Percentiles rank a stretch among this genome's conserved stretches.
phyloP scores from a whole-genome alignment of 1,140 invertebrate genomes.

The Saccostrea glomerata region DNA sequence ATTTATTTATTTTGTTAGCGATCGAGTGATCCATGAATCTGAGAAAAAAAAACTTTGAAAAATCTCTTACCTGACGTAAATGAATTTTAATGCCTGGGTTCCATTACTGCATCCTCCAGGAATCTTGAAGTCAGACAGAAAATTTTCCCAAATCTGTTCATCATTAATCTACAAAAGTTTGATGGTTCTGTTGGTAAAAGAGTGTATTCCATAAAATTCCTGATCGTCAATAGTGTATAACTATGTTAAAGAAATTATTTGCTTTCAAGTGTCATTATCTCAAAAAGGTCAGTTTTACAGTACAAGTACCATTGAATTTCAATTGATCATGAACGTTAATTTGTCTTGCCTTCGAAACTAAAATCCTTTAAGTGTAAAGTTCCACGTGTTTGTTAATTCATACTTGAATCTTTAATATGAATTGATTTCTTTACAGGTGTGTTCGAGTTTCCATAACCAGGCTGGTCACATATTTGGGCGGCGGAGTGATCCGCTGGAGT shows the following conservation, averaged over 20 bases:
- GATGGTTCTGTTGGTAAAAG: not conserved
- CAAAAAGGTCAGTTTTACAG: no score
- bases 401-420: no score
- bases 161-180: constrained; percentile 88
- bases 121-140: constrained; percentile 88
- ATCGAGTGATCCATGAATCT: not conserved
- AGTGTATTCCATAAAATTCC: no score
- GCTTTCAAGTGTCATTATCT: no score
- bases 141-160: constrained; percentile 90
- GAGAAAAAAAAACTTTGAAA: not conserved
- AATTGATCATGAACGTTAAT: no score
- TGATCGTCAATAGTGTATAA: no score
- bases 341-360: not conserved
- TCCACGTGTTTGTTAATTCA: not conserved
- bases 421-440: not conserved
- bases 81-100: constrained; percentile 90
- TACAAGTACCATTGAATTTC: no score
- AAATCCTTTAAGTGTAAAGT: not conserved
- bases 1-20: not conserved
- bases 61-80: constrained; percentile 88
- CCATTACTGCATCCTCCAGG: constrained; percentile 91
- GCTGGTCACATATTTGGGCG: not conserved
- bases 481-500: not conserved
- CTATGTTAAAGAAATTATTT: no score
- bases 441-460: not conserved